A percentile compares a stretch with the other conserved stretches of the same genome.
Conservation (phyloP, 2,888 invertebrate genomes). For the Xestia ashworthii region DNA sequence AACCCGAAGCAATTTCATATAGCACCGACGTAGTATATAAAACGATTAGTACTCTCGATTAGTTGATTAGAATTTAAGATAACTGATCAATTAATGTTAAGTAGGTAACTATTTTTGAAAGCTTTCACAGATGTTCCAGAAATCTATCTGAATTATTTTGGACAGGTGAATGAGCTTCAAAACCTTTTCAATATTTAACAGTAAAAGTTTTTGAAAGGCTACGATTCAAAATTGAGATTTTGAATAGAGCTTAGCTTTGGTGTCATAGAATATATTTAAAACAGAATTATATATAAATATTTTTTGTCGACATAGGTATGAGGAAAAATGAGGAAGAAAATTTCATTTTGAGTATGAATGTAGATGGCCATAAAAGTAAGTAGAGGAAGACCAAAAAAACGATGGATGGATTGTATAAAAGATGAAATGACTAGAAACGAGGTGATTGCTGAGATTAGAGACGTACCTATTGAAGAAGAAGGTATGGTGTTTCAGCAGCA, state of each 20-base stretch:
- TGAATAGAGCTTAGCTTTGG: neutral
- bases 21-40: neutral
- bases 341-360: no score
- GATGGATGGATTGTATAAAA: no score
- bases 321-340: no score
- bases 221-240: no score
- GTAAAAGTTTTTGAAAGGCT: neutral
- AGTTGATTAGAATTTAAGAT: conserved; percentile 20
- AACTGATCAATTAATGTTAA: conserved; percentile 6
- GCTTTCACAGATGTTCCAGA: neutral
- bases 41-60: conserved; percentile 12
- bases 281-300: neutral
- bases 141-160: neutral
- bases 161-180: neutral
- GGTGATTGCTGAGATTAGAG: no score
- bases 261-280: neutral
- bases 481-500: no score
- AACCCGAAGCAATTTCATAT: conserved; percentile 20
- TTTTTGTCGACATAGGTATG: no score
- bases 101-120: neutral
- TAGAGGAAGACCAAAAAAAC: no score
- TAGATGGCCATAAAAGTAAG: no score
- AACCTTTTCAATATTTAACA: neutral
- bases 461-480: no score
- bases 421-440: no score